Base-by-base conservation (phyloP, 2,797 vertebrate genomes). In the Myotis planiceps region DNA sequence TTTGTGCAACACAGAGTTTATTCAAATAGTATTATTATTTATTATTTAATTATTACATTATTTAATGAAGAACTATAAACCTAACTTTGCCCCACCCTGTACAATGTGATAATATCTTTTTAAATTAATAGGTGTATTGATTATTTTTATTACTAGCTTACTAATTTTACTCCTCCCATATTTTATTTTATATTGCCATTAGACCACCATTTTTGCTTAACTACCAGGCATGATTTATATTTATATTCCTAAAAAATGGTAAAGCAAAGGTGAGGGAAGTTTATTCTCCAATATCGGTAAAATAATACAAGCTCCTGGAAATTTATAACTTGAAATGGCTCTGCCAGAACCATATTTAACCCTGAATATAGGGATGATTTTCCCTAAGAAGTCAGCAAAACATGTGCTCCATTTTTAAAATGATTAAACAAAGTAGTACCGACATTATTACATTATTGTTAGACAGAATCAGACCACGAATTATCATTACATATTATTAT, bases 131-230 rank as follows among this genome's bases (percentile, higher is more conserved):
- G 12, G 19, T 15, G 0, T 69, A 21, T 74, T 1, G 18, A 63
- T 49, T 83, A n/a, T 85, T 90, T 88, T 78, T 93, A 69, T 75
- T 81, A 16, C n/a, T 87, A 76, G 6, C 25, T 60, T 27, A 91
- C 39, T 83, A 79, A 53, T 55, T 71, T 71, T 72, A 55, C 3
- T 72, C 14, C 29, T 81, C 42, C 29, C 9, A 27, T 71, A 93
- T 87, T 69, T 34, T n/a, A 83, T 47, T 95, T 96, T 94, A 79
- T 68, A 23, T 83, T 91, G n/a, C 13, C 88, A 74, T 55, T 34
- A 95, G 51, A 27, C 16, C 27, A 81, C 15, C 12, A 39, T 79
- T 88, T 60, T 97, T 92, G 37, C 47, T 27, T 76, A 86, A 60
- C 81, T 55, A 66, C 19, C 13, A 65, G 29, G 39, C 10, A 85